Evolutionary conservation across 2,888 invertebrate genomes (phyloP).

Genomic region (Tenthredo amoena): DNA sequence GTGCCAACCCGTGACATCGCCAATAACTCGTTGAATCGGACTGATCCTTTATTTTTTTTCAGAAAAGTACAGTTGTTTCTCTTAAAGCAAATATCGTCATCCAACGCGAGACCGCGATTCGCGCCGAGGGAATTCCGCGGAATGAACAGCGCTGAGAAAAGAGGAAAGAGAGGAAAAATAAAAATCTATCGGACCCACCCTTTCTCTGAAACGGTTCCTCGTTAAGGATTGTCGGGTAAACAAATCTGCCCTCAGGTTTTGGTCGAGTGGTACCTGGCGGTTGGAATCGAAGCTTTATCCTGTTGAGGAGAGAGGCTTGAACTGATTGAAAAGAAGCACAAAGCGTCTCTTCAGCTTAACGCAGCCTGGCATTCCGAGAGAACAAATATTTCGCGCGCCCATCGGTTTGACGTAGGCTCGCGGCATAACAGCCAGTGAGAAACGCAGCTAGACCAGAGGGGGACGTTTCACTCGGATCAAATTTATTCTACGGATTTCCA

Average conservation of each 20-base stretch:
- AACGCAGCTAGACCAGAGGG: slow-evolving; percentile 21
- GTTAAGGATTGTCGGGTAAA: slow-evolving; percentile 32
- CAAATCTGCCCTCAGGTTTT: slow-evolving; percentile 30
- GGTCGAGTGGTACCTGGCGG: slow-evolving; percentile 39
- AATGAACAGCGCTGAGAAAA: not conserved
- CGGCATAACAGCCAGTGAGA: slow-evolving; percentile 20
- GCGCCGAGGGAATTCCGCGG: not conserved
- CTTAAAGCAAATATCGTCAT: not conserved
- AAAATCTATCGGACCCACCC: not conserved
- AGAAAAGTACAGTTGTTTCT: not conserved
- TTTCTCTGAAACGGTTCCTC: not conserved
- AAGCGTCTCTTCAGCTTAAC: slow-evolving; percentile 25
- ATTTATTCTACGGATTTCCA: slow-evolving; percentile 61
- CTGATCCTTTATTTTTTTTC: not conserved
- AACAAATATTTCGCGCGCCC: slow-evolving; percentile 40
- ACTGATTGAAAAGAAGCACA: slow-evolving; percentile 44
- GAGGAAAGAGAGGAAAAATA: not conserved
- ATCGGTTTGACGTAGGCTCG: slow-evolving; percentile 30
- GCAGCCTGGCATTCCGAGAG: slow-evolving; percentile 13
- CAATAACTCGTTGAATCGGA: not conserved
- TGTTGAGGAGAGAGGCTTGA: slow-evolving; percentile 13
- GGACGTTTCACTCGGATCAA: slow-evolving; percentile 54
- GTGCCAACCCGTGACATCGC: slow-evolving; percentile 18
- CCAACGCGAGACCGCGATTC: not conserved
- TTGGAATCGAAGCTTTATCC: slow-evolving; percentile 7